These are phyloP conservation scores for Ditylenchus dipsaci DNA, from an alignment of 1,140 invertebrate species.

Conservation along the genomic window DNA sequence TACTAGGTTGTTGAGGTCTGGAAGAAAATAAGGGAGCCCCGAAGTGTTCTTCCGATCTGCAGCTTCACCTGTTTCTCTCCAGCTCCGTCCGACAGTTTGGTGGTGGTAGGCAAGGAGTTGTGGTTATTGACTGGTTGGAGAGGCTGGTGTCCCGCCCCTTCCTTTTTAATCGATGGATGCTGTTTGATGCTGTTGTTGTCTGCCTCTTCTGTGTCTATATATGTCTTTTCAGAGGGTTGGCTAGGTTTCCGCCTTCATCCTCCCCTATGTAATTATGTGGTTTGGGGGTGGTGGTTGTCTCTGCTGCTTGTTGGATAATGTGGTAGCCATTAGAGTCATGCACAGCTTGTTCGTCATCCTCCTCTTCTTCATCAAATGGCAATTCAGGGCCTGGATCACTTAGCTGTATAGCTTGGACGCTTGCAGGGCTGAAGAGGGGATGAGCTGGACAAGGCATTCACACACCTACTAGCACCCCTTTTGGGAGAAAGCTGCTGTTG, in stretches of 20 bases:
- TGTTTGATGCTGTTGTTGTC: not conserved
- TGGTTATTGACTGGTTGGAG: too few relatives aligned
- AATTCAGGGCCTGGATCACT: conserved; percentile 10
- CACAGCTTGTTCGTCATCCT: not conserved
- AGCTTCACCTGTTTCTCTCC: too few relatives aligned
- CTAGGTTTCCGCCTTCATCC: not conserved
- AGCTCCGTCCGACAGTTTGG: too few relatives aligned
- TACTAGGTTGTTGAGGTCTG: too few relatives aligned
- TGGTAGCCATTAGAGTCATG: not conserved
- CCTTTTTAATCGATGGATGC: not conserved
- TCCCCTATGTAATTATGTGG: not conserved
- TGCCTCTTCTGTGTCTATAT: not conserved
- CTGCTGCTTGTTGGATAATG: not conserved
- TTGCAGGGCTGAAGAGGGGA: not conserved
- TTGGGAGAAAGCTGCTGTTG: not conserved
- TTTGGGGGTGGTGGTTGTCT: not conserved
- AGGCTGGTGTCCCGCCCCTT: too few relatives aligned
- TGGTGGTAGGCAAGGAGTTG: too few relatives aligned
- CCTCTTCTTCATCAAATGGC: conserved; percentile 1
- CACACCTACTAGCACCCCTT: not conserved
- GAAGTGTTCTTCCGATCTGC: too few relatives aligned
- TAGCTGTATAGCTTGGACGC: not conserved
- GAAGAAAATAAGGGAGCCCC: too few relatives aligned
- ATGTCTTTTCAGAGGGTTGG: not conserved
- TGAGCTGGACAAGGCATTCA: not conserved